Evolutionary conservation across 92 coral and sea anemone species (phyloP).

Genomic region (Porites evermanni): DNA sequence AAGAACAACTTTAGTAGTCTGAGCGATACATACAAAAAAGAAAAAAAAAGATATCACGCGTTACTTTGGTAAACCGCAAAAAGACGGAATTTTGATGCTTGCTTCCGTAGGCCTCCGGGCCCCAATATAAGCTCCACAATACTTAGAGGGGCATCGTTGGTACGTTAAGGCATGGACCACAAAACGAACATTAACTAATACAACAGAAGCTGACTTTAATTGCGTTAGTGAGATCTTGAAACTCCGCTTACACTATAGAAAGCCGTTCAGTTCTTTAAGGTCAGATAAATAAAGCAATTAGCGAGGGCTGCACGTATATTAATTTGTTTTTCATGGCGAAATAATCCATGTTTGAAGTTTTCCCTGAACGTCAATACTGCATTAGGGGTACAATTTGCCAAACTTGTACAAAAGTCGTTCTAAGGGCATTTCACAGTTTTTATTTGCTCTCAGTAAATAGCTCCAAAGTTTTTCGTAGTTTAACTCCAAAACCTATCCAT

Average conservation of each 20-base stretch:
- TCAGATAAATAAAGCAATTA: slow-evolving; percentile 24
- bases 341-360: background rate
- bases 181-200: background rate
- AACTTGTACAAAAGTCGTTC: background rate
- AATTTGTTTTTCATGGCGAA: slow-evolving; percentile 13
- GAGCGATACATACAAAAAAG: too few relatives aligned
- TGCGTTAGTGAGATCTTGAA: background rate
- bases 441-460: slow-evolving; percentile 5
- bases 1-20: too few relatives aligned
- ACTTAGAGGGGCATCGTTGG: background rate
- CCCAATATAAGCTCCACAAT: background rate
- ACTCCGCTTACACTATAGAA: background rate
- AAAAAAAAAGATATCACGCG: background rate
- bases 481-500: background rate
- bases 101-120: background rate
- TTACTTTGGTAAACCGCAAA: background rate
- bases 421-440: background rate
- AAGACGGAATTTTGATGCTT: background rate
- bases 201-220: background rate
- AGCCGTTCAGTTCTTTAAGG: background rate
- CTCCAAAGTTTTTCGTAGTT: background rate
- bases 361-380: background rate
- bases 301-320: background rate
- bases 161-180: background rate
- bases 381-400: background rate